Evolutionary conservation across 2,888 invertebrate genomes (phyloP), one percentile per base, ranked within the genome.

Genomic region (Drosophila neonasuta): DNA sequence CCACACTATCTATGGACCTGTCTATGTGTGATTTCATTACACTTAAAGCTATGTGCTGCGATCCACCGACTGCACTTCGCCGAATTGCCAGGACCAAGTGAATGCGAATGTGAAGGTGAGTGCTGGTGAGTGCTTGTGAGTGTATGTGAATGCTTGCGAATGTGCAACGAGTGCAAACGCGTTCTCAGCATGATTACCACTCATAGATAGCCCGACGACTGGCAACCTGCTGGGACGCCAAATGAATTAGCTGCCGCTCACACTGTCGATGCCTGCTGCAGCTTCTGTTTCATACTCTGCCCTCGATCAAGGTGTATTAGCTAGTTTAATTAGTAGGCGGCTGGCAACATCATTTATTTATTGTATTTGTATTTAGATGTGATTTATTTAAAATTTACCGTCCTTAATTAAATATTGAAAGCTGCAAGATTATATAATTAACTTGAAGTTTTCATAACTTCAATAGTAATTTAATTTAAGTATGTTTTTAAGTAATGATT

Each of bases 151-250:
- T 49, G 36, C 62, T 68, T 77, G 73, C 63, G 77, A 73, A 76
- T 75, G 71, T 68, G 77, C 24, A 70, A 73, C 58, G 51, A 71
- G 71, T 65, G 79, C 68, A 81, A 59, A 59, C 76, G 80, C 75
- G 85, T 75, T 81, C 82, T 63, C 83, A 76, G 83, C 83, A 57
- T 79, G 88, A 88, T 88, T 88, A 88, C 88, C 84, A 82, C 85
- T 88, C 85, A 82, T 81, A 84, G 88, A 88, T 88, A 88, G 80
- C 54, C 41, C 60, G 52, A 60, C 49, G 67, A 62, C 66, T 62
- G 55, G 71, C 87, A 87, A 85, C 81, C 85, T 86, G 89, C 88
- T 87, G 87, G 36, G 74, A 76, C 51, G 81, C 83, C 79, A 88
- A 83, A 81, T 88, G 87, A 87, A 87, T 88, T 88, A 86, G 88